Percentiles rank a stretch among this genome's conserved stretches.
Conservation (phyloP, 2,888 invertebrate genomes). For the Plebejus melissa region DNA sequence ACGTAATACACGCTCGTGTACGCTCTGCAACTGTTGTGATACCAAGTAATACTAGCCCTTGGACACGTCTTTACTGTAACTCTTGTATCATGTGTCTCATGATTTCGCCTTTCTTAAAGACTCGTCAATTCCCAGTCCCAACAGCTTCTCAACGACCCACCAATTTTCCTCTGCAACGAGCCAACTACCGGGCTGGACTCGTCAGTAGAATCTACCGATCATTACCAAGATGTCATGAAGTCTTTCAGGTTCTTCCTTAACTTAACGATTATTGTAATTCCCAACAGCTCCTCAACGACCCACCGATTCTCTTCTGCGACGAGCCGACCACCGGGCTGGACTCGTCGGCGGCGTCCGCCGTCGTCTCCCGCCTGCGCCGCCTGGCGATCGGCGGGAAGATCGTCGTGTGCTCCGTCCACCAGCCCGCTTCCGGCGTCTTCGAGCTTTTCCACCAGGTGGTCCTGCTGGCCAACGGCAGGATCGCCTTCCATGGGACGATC, state of each 20-base stretch:
- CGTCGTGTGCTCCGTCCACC: constrained; percentile 93
- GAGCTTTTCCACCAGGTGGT: constrained; percentile 89
- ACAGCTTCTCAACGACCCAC: constrained; percentile 91
- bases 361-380: constrained; percentile 84
- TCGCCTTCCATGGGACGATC: constrained; percentile 89
- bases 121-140: constrained; percentile 20
- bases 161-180: constrained; percentile 88
- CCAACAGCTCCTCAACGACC: constrained; percentile 88
- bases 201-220: constrained; percentile 58
- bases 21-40: no score
- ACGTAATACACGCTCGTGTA: no score
- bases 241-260: no score
- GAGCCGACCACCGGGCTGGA: constrained; percentile 96
- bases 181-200: constrained; percentile 88
- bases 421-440: constrained; percentile 92
- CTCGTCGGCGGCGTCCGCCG: constrained; percentile 90
- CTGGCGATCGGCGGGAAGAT: constrained; percentile 85
- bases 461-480: constrained; percentile 86
- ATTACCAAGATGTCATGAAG: no score
- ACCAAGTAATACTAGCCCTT: no score
- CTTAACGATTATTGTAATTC: background rate
- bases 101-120: no score
- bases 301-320: constrained; percentile 93
- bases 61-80: no score
- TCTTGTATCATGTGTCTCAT: no score